These are phyloP conservation scores for Synergus itoensis DNA, from an alignment of 2,888 invertebrate species.

Conservation along the genomic window DNA sequence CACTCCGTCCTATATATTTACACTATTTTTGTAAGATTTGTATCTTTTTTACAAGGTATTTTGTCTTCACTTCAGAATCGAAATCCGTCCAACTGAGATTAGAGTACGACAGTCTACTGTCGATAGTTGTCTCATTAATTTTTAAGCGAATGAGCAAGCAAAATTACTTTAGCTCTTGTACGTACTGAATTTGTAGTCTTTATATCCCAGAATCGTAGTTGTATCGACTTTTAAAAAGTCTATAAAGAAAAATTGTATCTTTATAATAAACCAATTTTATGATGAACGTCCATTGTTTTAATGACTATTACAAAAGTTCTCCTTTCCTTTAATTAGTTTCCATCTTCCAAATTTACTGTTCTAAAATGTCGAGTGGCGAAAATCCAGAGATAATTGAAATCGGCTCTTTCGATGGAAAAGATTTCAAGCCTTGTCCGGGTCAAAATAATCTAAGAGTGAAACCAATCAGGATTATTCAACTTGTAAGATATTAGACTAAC, in stretches of 20 bases:
- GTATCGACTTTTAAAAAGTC: not conserved
- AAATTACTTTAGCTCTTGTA: constrained; percentile 18
- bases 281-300: constrained; percentile 34
- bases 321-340: not conserved
- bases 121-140: constrained; percentile 1
- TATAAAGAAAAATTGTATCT: constrained; percentile 22
- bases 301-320: not conserved
- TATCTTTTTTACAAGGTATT: constrained; percentile 21
- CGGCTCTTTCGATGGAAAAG: not conserved
- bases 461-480: constrained; percentile 33
- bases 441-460: constrained; percentile 12
- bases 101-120: constrained; percentile 29
- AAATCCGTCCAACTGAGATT: constrained; percentile 40
- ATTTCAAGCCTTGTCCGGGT: not conserved
- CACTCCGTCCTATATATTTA: constrained; percentile 40
- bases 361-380: not conserved
- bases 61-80: constrained; percentile 35
- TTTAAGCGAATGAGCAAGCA: constrained; percentile 15
- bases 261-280: constrained; percentile 18
- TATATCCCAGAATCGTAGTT: not conserved
- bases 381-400: constrained; percentile 4
- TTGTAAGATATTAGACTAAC: not conserved
- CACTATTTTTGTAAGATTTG: constrained; percentile 31
- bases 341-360: not conserved
- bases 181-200: not conserved